Evolutionary conservation across 1,140 invertebrate species (phyloP).

Genomic region (Scaptodrosophila lebanonensis): DNA sequence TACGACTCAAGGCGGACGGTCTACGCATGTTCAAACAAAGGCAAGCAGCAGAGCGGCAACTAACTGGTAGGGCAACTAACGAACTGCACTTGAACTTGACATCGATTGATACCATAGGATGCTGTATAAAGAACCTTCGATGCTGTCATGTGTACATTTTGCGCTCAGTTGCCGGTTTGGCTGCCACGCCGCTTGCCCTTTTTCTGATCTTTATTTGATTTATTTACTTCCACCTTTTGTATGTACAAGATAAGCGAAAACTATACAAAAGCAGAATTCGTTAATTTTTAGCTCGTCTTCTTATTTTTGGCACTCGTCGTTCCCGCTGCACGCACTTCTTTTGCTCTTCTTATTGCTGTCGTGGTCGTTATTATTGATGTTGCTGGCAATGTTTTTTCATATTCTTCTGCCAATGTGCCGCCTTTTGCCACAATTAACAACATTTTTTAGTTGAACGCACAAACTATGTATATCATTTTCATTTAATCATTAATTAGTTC

Average conservation of each 20-base stretch:
- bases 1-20: slow-evolving; percentile 56
- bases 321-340: too few relatives aligned
- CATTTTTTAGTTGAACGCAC: too few relatives aligned
- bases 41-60: too few relatives aligned
- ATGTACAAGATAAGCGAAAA: too few relatives aligned
- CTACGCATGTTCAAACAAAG: slow-evolving; percentile 69
- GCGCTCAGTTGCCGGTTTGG: slow-evolving; percentile 25
- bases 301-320: too few relatives aligned
- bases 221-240: neutral
- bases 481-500: too few relatives aligned
- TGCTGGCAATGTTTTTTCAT: neutral
- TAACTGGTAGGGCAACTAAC: too few relatives aligned
- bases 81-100: slow-evolving; percentile 31
- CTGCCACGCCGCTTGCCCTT: slow-evolving; percentile 14
- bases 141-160: slow-evolving; percentile 59
- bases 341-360: slow-evolving; percentile 1
- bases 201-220: slow-evolving; percentile 9
- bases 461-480: too few relatives aligned
- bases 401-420: neutral
- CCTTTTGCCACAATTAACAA: slow-evolving; percentile 2
- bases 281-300: too few relatives aligned
- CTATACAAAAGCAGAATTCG: too few relatives aligned
- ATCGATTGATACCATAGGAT: slow-evolving; percentile 11
- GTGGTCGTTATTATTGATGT: neutral
- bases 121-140: slow-evolving; percentile 24